These are phyloP conservation scores for Ammospiza caudacuta DNA, from an alignment of 2,113 vertebrate genomes.

Conservation along the genomic window DNA sequence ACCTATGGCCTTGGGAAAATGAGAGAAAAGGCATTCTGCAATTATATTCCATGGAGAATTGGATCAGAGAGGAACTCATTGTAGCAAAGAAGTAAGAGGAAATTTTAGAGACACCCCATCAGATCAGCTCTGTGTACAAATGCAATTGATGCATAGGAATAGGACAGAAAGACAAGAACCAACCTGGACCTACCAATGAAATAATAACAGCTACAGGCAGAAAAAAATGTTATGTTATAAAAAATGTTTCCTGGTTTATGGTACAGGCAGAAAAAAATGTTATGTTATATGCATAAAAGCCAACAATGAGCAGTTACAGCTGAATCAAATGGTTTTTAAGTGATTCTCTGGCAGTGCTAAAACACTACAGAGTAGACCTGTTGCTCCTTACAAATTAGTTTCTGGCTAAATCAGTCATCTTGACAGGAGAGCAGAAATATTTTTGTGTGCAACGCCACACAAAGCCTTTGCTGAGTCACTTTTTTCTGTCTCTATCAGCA, in stretches of 20 bases:
- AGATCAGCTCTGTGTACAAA: neutral
- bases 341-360: neutral
- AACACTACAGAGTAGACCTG: neutral
- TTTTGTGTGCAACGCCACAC: neutral
- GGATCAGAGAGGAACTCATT: neutral
- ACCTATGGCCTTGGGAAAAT: neutral
- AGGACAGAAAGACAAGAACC: neutral
- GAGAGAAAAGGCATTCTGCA: neutral
- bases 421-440: neutral
- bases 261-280: neutral
- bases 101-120: neutral
- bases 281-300: neutral
- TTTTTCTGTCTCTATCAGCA: neutral
- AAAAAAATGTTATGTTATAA: neutral
- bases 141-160: neutral
- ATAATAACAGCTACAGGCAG: neutral
- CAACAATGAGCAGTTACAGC: neutral
- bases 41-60: neutral
- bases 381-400: neutral
- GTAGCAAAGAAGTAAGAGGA: neutral
- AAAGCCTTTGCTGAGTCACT: slow-evolving; percentile 28
- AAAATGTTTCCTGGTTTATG: neutral
- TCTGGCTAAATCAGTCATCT: neutral
- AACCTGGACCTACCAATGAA: neutral
- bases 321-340: neutral